phyloP scores from a whole-genome alignment of 2,113 vertebrate genomes.

The Cinclus cinclus region DNA sequence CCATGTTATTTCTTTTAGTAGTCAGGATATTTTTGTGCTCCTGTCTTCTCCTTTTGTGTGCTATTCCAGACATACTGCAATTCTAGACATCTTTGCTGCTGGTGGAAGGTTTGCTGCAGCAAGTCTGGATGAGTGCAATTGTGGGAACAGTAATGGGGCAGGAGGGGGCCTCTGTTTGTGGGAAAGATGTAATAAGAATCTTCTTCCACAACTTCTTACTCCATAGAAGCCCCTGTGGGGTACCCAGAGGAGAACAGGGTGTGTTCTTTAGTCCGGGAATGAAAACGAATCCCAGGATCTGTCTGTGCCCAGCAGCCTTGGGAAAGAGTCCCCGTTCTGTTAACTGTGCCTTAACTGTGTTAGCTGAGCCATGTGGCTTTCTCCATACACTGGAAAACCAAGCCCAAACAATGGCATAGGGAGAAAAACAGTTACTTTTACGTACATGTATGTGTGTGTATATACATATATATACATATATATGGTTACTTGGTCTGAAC shows the following conservation, averaged over 20 bases:
- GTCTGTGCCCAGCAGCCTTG: neutral
- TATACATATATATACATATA: neutral
- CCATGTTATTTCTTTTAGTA: neutral
- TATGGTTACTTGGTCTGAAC: neutral
- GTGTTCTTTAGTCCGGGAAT: conserved; percentile 19
- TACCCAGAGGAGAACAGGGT: conserved; percentile 25
- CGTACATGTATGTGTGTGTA: neutral
- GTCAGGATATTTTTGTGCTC: neutral
- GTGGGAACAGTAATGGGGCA: conserved; percentile 44
- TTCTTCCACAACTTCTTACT: conserved; percentile 58
- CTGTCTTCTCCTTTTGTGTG: neutral
- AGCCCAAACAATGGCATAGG: neutral
- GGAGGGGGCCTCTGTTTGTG: conserved; percentile 50
- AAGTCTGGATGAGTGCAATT: neutral
- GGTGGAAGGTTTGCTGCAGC: neutral
- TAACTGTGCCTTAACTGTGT: neutral
- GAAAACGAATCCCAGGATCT: conserved; percentile 28
- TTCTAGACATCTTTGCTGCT: conserved; percentile 29
- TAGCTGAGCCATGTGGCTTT: neutral
- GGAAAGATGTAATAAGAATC: conserved; percentile 48
- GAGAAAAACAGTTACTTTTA: neutral
- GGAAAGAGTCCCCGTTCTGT: neutral
- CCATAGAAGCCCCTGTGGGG: conserved; percentile 38
- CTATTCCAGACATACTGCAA: conserved; percentile 5
- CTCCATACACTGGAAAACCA: neutral